These are phyloP conservation scores for Mustela lutreola DNA, from an alignment of 2,113 vertebrate genomes.

Conservation along the genomic window DNA sequence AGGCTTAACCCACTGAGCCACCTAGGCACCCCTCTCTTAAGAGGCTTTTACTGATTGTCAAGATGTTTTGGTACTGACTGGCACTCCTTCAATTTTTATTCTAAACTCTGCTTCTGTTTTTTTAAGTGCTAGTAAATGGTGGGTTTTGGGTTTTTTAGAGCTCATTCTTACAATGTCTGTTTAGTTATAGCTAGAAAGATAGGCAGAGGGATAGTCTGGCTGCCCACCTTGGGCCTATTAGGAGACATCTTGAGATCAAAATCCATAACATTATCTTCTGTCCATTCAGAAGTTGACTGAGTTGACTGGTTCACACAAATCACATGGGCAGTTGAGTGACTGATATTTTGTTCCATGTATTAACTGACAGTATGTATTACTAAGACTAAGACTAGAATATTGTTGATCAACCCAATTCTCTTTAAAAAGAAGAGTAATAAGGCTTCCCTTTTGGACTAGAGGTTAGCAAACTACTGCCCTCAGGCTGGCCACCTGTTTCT, in stretches of 20 bases:
- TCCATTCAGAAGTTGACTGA: not conserved
- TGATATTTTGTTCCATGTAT: not conserved
- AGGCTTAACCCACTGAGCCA: no score
- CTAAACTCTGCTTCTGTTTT: not conserved
- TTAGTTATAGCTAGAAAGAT: not conserved
- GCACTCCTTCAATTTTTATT: slow-evolving; percentile 8
- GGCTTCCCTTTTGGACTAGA: not conserved
- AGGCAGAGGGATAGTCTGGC: not conserved
- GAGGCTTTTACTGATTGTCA: not conserved
- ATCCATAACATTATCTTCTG: not conserved
- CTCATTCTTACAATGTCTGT: not conserved
- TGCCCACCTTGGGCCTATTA: not conserved
- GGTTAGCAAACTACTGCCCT: not conserved
- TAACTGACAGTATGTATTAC: not conserved
- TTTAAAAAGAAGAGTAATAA: not conserved
- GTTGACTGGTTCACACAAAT: not conserved
- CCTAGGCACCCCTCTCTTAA: not conserved
- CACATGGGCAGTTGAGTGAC: not conserved
- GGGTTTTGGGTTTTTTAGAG: not conserved
- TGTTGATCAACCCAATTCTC: not conserved
- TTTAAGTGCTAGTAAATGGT: not conserved
- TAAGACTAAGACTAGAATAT: not conserved
- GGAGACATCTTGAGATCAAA: not conserved
- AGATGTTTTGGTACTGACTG: not conserved
- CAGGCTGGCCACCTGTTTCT: not conserved